phyloP scores from a whole-genome alignment of 92 coral and sea anemone species.

The Porites rus region DNA sequence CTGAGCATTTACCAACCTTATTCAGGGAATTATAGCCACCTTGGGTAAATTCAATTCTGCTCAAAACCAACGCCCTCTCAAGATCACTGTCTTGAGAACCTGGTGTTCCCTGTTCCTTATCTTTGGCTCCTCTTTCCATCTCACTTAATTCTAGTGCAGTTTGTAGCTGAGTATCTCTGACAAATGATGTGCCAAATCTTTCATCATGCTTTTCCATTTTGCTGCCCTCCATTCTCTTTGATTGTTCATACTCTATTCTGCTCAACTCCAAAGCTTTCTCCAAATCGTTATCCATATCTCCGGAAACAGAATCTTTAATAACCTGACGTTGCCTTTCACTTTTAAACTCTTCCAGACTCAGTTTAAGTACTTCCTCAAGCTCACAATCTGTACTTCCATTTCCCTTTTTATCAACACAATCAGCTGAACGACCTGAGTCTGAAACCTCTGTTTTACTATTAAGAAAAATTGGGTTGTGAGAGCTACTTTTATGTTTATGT shows the following conservation, averaged over 20 bases:
- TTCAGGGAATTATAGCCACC: background rate
- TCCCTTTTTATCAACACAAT: background rate
- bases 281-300: slow-evolving; percentile 26
- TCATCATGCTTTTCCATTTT: background rate
- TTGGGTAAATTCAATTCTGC: slow-evolving; percentile 7
- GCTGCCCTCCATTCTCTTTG: no score
- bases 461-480: background rate
- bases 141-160: slow-evolving; percentile 14
- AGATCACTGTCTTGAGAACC: background rate
- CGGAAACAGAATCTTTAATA: background rate
- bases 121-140: slow-evolving; percentile 4
- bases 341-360: slow-evolving; percentile 39
- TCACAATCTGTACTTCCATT: background rate
- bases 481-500: background rate
- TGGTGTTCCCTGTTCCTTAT: background rate
- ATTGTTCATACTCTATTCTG: slow-evolving; percentile 45
- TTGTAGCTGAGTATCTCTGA: background rate
- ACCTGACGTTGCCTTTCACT: background rate
- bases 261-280: slow-evolving; percentile 48
- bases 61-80: slow-evolving; percentile 21
- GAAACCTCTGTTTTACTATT: slow-evolving; percentile 1
- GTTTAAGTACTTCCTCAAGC: slow-evolving; percentile 28
- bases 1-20: background rate
- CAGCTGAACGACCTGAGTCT: slow-evolving; percentile 1
- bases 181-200: background rate